A percentile compares a stretch with the other conserved stretches of the same genome.
Conservation (phyloP, 2,797 vertebrate species). For the Paedocypris micromegethes region DNA sequence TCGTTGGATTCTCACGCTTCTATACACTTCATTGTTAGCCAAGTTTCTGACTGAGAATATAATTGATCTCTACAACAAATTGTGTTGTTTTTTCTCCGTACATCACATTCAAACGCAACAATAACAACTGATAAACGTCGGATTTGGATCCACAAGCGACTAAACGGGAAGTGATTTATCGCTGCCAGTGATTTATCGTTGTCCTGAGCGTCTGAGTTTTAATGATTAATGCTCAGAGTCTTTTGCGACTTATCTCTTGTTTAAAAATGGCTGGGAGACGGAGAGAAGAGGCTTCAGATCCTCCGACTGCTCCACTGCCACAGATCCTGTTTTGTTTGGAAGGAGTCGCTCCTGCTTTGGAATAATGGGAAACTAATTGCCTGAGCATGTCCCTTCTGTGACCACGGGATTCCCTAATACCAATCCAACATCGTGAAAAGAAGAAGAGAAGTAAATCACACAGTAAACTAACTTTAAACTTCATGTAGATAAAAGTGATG, state of each 20-base stretch:
- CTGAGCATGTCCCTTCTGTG: conserved; percentile 51
- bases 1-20: too few species aligned
- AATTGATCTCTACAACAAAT: background rate
- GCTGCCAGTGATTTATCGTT: conserved; percentile 37
- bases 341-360: conserved; percentile 55
- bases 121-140: conserved; percentile 2
- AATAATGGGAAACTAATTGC: conserved; percentile 67
- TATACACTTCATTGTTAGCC: too few species aligned
- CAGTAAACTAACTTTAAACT: conserved; percentile 21
- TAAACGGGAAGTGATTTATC: conserved; percentile 6
- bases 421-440: conserved; percentile 43
- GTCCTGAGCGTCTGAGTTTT: conserved; percentile 26
- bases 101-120: conserved; percentile 22
- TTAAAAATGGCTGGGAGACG: conserved; percentile 37
- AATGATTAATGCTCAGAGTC: conserved; percentile 34
- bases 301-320: conserved; percentile 40
- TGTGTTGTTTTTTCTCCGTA: conserved; percentile 12
- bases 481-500: too few species aligned
- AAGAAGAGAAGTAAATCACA: conserved; percentile 33
- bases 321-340: conserved; percentile 59
- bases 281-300: conserved; percentile 48
- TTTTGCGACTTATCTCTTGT: conserved; percentile 27
- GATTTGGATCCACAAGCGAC: conserved; percentile 10
- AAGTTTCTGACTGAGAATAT: too few species aligned
- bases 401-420: conserved; percentile 53